Evolutionary conservation across 2,888 invertebrate genomes (phyloP), one percentile per base, ranked within the genome.

Genomic region (Bugula neritina): DNA sequence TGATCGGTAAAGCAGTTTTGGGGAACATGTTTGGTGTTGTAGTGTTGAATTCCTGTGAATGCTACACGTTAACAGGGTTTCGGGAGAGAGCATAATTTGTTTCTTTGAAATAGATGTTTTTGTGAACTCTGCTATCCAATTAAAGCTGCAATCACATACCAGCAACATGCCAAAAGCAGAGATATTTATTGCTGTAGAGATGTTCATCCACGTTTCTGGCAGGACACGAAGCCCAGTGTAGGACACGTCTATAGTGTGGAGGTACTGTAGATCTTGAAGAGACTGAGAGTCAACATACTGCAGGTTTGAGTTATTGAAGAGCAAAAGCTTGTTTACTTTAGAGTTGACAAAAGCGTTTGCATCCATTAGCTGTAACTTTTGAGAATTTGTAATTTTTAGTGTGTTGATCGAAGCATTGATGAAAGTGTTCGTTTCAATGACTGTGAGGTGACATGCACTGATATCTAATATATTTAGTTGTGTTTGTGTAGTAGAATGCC

Each of bases 291-390:
- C 63, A 31, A 63, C 31, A 34, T 31, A 63, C n/a, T 63, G 25
- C 3, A 63, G 63, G 10, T 13, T 1, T 13, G 31, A 3, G n/a
- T 63, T 63, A 63, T 63, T 25, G 10, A 5, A 13, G 34, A 63
- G 21, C 17, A 13, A 13, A 3, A 63, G 2, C 27, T 25, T 63
- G 17, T 27, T 63, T 1, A 63, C 63, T 27, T 27, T 29, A 10
- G 27, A 10, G n/a, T 31, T 63, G 27, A 31, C 31, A 63, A 63
- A 63, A 13, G 31, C 63, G 3, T 31, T 21, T 5, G 63, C 63
- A 31, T 63, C 63, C 10, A 63, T 34, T 29, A 63, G 13, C 5
- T 34, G 63, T 63, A 63, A n/a, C 34, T 63, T 63, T 31, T 2
- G 17, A 31, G 31, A 63, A 31, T 63, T 63, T 2, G 63, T 29